Base-by-base conservation (phyloP, 2,113 vertebrate species). In the Ciconia boyciana region DNA sequence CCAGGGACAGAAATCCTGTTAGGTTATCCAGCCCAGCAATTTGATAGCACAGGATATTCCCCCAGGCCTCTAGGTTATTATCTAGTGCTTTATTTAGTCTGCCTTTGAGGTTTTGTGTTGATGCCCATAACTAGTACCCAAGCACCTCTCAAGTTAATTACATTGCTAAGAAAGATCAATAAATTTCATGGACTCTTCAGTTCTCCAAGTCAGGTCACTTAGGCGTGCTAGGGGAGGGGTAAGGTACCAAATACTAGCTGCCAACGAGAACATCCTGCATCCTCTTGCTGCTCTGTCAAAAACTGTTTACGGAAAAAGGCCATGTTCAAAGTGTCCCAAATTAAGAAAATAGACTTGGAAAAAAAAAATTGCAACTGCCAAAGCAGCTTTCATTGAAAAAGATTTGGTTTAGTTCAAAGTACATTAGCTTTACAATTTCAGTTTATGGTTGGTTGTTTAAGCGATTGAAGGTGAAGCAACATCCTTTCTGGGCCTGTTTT, bases 1-100 rank as follows among this genome's bases (percentile, higher is more conserved):
- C 72, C 51, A 80, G 68, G 46, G 92, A 87, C 94, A 83, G 87
- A 44, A 87, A 74, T 84, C 80, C 92, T 51, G 46, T 61, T 15
- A 62, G 72, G 24, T 68, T 72, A 4, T 24, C 39, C 66, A 72
- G 62, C 5, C 65, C 34, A 11, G 57, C 55, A n/a, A 36, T 41
- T 39, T 6, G 52, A 62, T 8, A 79, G 68, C 36, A 29, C 64
- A n/a, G 65, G 32, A 28, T 49, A 10, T 22, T 83, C 64, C 96
- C 87, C 13, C 0, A 1, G 80, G 78, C 31, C 60, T 52, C 76
- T 8, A 25, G 26, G 57, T 65, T 77, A 61, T 61, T 77, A 74
- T 65, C 60, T 12, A 19, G 32, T 8, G 41, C 84, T 66, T 61
- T 52, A 12, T 15, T 94, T 26, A 44, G n/a, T 9, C 34, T 41